Evolutionary conservation across 2,797 vertebrate genomes (phyloP).

Genomic region (Sebastes cheni): DNA sequence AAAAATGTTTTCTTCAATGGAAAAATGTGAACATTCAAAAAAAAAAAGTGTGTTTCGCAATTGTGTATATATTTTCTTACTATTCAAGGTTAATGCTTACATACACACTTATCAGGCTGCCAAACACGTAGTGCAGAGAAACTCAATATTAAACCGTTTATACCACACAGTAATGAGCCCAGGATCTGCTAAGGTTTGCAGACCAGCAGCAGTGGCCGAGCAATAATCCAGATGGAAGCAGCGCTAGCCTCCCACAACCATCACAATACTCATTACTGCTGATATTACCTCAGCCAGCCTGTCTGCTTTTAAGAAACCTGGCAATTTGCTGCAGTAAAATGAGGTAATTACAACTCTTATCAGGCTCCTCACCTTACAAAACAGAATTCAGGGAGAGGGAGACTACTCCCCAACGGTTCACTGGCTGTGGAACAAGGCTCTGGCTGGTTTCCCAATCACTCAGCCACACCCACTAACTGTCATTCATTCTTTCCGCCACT

Average conservation of each 20-base stretch:
- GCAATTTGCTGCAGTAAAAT: conserved; percentile 74
- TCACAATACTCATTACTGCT: conserved; percentile 75
- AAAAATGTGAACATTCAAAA: neutral
- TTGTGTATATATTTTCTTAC: neutral
- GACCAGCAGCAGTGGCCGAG: conserved; percentile 61
- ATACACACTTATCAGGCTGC: neutral
- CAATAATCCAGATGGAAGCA: conserved; percentile 68
- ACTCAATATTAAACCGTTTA: conserved; percentile 27
- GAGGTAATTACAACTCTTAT: conserved; percentile 79
- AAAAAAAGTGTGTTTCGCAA: neutral
- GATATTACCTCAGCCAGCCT: conserved; percentile 67
- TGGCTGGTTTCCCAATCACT: conserved; percentile 63
- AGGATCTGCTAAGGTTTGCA: conserved; percentile 38
- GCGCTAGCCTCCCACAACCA: conserved; percentile 52
- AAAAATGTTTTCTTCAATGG: neutral
- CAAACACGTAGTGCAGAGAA: neutral
- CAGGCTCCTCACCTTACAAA: conserved; percentile 72
- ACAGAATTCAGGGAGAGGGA: conserved; percentile 63
- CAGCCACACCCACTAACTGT: conserved; percentile 58
- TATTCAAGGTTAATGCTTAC: neutral
- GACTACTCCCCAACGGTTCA: conserved; percentile 56
- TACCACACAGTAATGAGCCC: conserved; percentile 29
- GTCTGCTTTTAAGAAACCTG: conserved; percentile 73
- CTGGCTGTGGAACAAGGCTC: conserved; percentile 53
- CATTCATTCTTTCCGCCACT: conserved; percentile 22